Evolutionary conservation across 1,140 invertebrate species (phyloP), one percentile per base, ranked within the genome.

Genomic region (Atta colombica): DNA sequence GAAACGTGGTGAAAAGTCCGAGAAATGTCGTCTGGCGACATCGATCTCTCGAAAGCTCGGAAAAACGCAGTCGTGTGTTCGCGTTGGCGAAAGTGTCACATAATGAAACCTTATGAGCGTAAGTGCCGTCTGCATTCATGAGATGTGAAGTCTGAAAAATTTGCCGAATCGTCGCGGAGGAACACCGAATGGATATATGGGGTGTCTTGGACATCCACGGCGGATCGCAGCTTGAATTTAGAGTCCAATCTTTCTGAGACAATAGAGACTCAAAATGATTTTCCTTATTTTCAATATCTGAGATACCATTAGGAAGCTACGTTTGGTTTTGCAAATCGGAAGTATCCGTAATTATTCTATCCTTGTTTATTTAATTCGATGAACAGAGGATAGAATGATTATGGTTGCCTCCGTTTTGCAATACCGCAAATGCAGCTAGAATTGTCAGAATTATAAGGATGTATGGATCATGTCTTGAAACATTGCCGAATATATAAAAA

Each of bases 31-130:
- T 84, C 68, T 51, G 25, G 80, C 18, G 80, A 82, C 80, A 82
- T 82, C 80, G 74, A 86, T 86, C 77, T 86, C 66, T 58, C n/a
- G 77, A 69, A 69, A 86, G 63, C 45, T 81, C 51, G 51, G 55
- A n/a, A 49, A 81, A 49, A 45, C 39, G 77, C 65, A 25, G 53
- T 12, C 51, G 49, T 84, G 45, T 68, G 63, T 68, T 51, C 35
- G 51, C 61, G 63, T 66, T 21, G 25, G 49, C 72, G 74, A 85
- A 72, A 74, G 49, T 25, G 66, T 28, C 49, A 45, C 58, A 72
- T 87, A 87, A 87, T 87, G 85, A 87, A 87, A 87, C 68, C 78
- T 87, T 87, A 87, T 82, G 58, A 63, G 78, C 85, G 78, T 74
- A 87, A 87, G 31, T 84, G 85, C 31, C 55, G 51, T 16, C 39